Evolutionary conservation across 2,888 invertebrate genomes (phyloP).

Genomic region (Choristoneura rosaceana): DNA sequence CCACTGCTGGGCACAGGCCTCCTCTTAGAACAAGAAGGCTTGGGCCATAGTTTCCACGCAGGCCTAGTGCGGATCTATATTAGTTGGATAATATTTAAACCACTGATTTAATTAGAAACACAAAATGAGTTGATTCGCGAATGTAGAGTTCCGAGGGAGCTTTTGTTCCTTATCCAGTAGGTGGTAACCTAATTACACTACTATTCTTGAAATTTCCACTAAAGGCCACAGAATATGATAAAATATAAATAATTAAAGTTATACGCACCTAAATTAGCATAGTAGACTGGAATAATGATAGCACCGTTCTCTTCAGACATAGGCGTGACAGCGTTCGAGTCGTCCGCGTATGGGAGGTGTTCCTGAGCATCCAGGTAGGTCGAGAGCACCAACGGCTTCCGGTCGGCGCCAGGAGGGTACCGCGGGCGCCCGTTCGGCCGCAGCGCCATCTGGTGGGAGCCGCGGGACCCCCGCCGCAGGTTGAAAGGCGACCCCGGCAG

Average conservation of each 20-base stretch:
- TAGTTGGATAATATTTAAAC: background rate
- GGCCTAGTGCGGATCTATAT: too few species aligned
- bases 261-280: conserved; percentile 90
- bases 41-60: too few species aligned
- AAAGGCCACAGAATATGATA: background rate
- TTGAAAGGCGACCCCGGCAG: conserved; percentile 99
- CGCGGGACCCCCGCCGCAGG: conserved; percentile 94
- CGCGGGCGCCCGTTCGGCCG: conserved; percentile 92
- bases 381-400: conserved; percentile 96
- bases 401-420: conserved; percentile 93
- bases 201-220: background rate
- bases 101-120: background rate
- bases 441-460: conserved; percentile 96
- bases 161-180: background rate
- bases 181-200: background rate
- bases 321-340: conserved; percentile 98
- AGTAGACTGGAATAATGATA: conserved; percentile 96
- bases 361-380: conserved; percentile 97
- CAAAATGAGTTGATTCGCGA: background rate
- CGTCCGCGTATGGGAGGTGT: conserved; percentile 98
- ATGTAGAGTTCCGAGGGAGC: background rate
- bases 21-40: too few species aligned
- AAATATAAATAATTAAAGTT: background rate
- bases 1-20: too few species aligned
- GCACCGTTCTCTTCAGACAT: conserved; percentile 99